phyloP scores from a whole-genome alignment of 2,113 vertebrate species.

The Gavialis gangeticus region DNA sequence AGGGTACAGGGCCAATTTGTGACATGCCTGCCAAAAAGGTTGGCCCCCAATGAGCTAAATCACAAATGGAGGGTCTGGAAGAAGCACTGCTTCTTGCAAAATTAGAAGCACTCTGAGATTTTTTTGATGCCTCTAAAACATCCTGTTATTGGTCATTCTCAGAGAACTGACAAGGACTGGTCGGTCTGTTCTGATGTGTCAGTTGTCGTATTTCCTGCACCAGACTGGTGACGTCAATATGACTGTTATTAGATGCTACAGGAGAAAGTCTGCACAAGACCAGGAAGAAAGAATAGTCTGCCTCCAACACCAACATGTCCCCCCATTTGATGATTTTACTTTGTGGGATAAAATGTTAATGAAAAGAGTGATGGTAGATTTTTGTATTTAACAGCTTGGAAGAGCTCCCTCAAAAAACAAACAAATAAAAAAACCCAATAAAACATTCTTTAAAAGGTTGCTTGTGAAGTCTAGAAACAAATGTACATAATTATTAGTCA shows the following conservation, averaged over 20 bases:
- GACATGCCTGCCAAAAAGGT: too few species aligned
- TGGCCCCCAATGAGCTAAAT: too few species aligned
- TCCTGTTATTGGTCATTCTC: not conserved
- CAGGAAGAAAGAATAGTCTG: not conserved
- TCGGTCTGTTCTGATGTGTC: not conserved
- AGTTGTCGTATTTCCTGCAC: accelerated
- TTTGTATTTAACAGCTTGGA: too few species aligned
- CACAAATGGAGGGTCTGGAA: not conserved
- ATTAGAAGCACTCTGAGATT: not conserved
- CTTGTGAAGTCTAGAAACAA: too few species aligned
- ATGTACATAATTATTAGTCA: too few species aligned
- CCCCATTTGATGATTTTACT: too few species aligned
- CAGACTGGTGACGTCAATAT: not conserved
- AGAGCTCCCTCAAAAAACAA: too few species aligned
- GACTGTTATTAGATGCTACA: accelerated
- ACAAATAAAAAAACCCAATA: too few species aligned
- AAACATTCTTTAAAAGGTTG: too few species aligned
- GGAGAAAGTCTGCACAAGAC: not conserved
- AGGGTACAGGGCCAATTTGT: too few species aligned
- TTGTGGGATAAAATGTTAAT: too few species aligned
- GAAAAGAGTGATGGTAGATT: too few species aligned
- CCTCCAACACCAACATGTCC: not conserved
- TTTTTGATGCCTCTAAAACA: not conserved
- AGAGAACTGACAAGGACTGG: not conserved
- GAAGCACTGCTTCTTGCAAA: not conserved